These are phyloP conservation scores for Melangyna quadrimaculata DNA, from an alignment of 2,888 invertebrate species.

Conservation along the genomic window DNA sequence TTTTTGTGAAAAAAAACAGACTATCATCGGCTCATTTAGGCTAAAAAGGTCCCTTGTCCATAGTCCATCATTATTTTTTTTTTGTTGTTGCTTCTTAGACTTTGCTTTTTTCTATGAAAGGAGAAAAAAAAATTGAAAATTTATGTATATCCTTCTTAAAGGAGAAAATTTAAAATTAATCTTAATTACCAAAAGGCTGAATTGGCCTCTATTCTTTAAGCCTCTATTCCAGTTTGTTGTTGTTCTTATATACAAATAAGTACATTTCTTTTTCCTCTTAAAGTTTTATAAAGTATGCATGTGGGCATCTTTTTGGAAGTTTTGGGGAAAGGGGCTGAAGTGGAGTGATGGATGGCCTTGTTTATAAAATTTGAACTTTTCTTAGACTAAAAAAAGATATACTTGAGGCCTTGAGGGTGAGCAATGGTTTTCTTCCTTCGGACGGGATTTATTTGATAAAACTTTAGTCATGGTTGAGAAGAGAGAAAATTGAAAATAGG, in stretches of 20 bases:
- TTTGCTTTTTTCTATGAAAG: not conserved
- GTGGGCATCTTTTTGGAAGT: not conserved
- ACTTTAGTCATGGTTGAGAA: constrained; percentile 44
- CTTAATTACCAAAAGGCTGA: constrained; percentile 71
- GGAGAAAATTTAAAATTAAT: constrained; percentile 68
- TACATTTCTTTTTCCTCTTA: not conserved
- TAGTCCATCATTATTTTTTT: constrained; percentile 65
- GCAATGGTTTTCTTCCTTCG: constrained; percentile 6
- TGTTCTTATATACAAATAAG: not conserved
- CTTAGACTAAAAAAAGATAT: not conserved
- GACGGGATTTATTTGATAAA: constrained; percentile 40
- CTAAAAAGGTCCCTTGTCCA: constrained; percentile 64
- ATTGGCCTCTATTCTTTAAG: constrained; percentile 57
- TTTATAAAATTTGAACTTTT: constrained; percentile 70
- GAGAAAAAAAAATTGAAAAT: constrained; percentile 19
- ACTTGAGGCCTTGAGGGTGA: constrained; percentile 1
- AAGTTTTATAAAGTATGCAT: not conserved
- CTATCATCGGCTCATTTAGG: constrained; percentile 69
- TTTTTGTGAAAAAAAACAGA: constrained; percentile 22
- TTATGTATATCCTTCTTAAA: constrained; percentile 37
- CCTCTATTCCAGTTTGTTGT: constrained; percentile 26
- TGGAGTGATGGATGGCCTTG: constrained; percentile 68
- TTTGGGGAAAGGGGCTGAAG: not conserved
- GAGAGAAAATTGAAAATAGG: constrained; percentile 53
- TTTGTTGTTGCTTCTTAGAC: not conserved